phyloP scores from a whole-genome alignment of 2,797 vertebrate genomes.

The Acomys russatus region DNA sequence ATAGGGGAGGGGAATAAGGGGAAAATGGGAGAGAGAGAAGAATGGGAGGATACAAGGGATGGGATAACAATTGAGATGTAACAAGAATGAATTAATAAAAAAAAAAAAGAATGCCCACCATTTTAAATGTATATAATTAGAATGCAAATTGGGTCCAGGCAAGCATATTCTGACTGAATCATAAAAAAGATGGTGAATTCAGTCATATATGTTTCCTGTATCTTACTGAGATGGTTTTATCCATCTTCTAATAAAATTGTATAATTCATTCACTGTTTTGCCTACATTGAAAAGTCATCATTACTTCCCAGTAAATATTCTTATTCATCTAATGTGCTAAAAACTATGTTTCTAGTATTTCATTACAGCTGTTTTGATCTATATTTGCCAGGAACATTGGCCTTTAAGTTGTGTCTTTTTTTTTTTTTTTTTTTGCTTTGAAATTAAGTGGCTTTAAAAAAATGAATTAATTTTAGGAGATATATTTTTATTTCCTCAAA shows the following conservation, averaged over 20 bases:
- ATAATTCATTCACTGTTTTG: not conserved
- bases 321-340: not conserved
- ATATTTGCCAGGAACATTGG: not conserved
- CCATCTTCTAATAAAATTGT: not conserved
- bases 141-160: not conserved
- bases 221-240: not conserved
- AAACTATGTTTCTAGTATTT: not conserved
- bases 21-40: no score
- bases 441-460: not conserved
- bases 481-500: not conserved
- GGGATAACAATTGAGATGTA: no score
- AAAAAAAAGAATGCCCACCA: no score
- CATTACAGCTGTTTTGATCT: not conserved
- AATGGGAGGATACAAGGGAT: no score
- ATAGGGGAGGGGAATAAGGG: no score
- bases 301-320: not conserved
- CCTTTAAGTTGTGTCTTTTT: not conserved
- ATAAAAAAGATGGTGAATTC: not conserved
- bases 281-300: not conserved
- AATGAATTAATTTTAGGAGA: not conserved
- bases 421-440: not conserved
- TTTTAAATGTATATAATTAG: not conserved
- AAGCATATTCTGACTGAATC: not conserved
- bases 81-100: no score
- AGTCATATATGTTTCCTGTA: not conserved